Percentiles rank a stretch among this genome's conserved stretches.
phyloP scores from a whole-genome alignment of 2,113 vertebrate species.

The Onychostoma macrolepis region DNA sequence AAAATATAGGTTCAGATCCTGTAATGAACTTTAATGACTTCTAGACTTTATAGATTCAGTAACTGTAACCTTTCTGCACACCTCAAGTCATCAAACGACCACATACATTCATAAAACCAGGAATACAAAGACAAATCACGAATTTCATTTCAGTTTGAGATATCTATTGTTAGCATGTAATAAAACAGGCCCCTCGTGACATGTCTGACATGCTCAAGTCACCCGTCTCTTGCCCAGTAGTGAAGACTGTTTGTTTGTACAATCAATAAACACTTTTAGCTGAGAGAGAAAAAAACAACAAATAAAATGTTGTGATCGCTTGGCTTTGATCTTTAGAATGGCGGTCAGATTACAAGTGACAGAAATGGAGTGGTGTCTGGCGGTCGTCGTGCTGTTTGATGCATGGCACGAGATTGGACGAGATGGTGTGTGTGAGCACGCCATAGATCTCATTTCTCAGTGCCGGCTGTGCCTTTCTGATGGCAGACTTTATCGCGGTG shows the following conservation, averaged over 20 bases:
- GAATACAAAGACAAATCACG: slow-evolving; percentile 1
- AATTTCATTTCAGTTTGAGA: not conserved
- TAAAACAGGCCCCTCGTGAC: slow-evolving; percentile 4
- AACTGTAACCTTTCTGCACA: not conserved
- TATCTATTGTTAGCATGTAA: slow-evolving; percentile 25
- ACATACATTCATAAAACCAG: not conserved
- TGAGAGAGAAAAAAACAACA: slow-evolving; percentile 17
- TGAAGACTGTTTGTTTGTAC: slow-evolving; percentile 42
- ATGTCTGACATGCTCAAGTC: slow-evolving; percentile 1
- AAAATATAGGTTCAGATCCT: slow-evolving; percentile 52
- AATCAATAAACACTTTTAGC: slow-evolving; percentile 49
- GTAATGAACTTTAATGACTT: not conserved
- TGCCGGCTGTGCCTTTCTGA: not conserved
- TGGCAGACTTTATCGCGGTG: slow-evolving; percentile 18
- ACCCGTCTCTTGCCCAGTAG: slow-evolving; percentile 30
- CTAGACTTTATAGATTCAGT: not conserved
- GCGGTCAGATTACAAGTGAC: slow-evolving; percentile 51
- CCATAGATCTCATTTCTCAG: slow-evolving; percentile 39
- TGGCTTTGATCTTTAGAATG: slow-evolving; percentile 47
- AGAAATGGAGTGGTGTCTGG: slow-evolving; percentile 46
- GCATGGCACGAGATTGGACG: slow-evolving; percentile 41
- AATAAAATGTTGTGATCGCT: slow-evolving; percentile 33
- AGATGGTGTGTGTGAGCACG: slow-evolving; percentile 30
- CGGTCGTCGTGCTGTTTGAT: slow-evolving; percentile 39
- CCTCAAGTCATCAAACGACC: not conserved